A percentile compares a stretch with the other conserved stretches of the same genome.
These are phyloP conservation scores for Rugalucina vietnamica DNA, from an alignment of 2,888 invertebrate genomes.

Conservation along the genomic window DNA sequence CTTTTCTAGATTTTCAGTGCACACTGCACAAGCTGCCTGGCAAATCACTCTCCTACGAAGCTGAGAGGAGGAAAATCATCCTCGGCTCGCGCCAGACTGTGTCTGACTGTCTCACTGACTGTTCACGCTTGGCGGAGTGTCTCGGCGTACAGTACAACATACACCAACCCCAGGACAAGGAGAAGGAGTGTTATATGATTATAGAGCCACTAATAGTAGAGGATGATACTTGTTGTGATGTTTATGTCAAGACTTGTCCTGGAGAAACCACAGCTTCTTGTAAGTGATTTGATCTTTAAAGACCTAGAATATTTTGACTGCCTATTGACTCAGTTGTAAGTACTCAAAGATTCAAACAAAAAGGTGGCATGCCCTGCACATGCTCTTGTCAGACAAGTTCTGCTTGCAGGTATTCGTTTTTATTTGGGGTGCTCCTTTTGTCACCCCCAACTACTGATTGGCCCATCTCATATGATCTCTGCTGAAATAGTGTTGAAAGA, in stretches of 20 bases:
- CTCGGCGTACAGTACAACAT: slow-evolving; percentile 48
- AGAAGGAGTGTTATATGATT: slow-evolving; percentile 48
- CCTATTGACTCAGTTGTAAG: too few species aligned
- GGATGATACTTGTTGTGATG: slow-evolving; percentile 53
- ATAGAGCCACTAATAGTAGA: slow-evolving; percentile 49
- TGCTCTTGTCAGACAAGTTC: too few species aligned
- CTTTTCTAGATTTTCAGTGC: slow-evolving; percentile 45
- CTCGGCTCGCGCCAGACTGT: slow-evolving; percentile 37
- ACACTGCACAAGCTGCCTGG: slow-evolving; percentile 15
- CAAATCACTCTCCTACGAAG: background rate
- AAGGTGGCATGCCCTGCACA: too few species aligned
- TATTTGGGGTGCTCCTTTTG: too few species aligned
- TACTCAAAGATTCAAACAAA: too few species aligned
- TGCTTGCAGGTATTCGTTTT: too few species aligned
- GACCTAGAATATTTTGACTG: too few species aligned
- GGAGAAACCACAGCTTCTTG: slow-evolving; percentile 31
- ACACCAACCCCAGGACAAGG: background rate
- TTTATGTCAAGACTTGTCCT: slow-evolving; percentile 72
- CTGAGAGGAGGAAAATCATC: slow-evolving; percentile 16
- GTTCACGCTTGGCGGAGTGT: slow-evolving; percentile 25
- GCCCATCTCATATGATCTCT: too few species aligned
- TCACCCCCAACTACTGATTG: too few species aligned
- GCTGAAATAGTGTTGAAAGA: too few species aligned
- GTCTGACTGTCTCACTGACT: slow-evolving; percentile 44
- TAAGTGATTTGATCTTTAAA: too few species aligned